Evolutionary conservation across 2,888 invertebrate species (phyloP).

Genomic region (Dorcus parallelipipedus): DNA sequence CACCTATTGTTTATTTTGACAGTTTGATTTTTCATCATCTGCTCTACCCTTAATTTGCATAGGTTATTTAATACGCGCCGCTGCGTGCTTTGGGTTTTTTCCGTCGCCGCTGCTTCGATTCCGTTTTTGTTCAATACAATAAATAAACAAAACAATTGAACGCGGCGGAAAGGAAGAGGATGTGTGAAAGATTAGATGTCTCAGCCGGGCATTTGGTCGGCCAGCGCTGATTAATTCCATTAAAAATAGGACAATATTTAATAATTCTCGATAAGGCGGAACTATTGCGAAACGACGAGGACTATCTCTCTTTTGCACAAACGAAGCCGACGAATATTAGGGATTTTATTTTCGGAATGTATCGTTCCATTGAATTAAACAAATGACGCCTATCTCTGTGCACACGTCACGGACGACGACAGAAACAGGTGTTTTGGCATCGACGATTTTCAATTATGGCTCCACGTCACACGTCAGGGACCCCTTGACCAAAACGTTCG

Average conservation of each 20-base stretch:
- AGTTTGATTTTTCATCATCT: slow-evolving; percentile 22
- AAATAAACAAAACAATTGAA: background rate
- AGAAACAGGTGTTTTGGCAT: slow-evolving; percentile 27
- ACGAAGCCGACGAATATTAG: too few relatives aligned
- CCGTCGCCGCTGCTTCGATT: background rate
- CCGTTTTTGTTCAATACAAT: background rate
- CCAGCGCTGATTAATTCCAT: too few relatives aligned
- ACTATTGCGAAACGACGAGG: too few relatives aligned
- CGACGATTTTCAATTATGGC: slow-evolving; percentile 23
- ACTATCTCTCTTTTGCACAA: too few relatives aligned
- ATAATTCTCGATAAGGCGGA: too few relatives aligned
- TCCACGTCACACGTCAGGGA: slow-evolving; percentile 16
- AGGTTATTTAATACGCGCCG: slow-evolving; percentile 25
- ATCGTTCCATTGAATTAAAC: too few relatives aligned
- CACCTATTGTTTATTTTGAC: slow-evolving; percentile 19
- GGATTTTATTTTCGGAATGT: too few relatives aligned
- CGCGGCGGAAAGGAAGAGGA: slow-evolving; percentile 29
- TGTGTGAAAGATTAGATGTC: slow-evolving; percentile 35
- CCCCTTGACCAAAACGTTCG: slow-evolving; percentile 14
- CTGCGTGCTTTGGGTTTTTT: background rate
- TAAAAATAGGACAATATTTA: too few relatives aligned
- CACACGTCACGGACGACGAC: slow-evolving; percentile 8
- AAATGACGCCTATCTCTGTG: too few relatives aligned
- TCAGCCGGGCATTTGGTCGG: slow-evolving; percentile 3
- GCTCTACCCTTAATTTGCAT: slow-evolving; percentile 25